Evolutionary conservation across 2,797 vertebrate species (phyloP), one percentile per base, ranked within the genome.

Genomic region (Argya squamiceps): DNA sequence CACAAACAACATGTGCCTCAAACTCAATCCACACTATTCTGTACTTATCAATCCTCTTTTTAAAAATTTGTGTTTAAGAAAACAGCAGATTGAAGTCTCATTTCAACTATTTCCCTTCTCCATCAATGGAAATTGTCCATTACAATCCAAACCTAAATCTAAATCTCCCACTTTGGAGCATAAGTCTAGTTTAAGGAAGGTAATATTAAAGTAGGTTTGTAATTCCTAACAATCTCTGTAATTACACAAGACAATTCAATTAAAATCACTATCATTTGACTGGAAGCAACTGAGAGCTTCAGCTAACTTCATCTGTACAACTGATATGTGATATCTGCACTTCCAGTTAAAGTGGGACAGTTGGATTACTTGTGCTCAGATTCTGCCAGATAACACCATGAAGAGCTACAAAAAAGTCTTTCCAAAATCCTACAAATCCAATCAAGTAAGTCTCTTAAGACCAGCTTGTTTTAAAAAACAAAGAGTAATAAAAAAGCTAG

Each of bases 241-340:
- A 94, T 85, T 89, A 62, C 93, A 85, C 47, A 63, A 69, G 65
- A 94, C 46, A 93, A 92, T 82, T 92, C 71, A 88, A 94, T 89
- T 95, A 95, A 96, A 96, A 95, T 58, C 62, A 94, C 87, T 91
- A 75, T 39, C 70, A 81, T 91, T 87, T 96, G 96, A 92, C 88
- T 92, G 71, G 64, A 96, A 92, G 65, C 71, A 92, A 71, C 44
- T 86, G 70, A 96, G 78, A 95, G 95, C 91, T 95, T 95, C 53
- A 80, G 81, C 37, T 73, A 88, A 77, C 52, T 85, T 95, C 79
- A 83, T 85, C 96, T 90, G 65, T 71, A 53, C 87, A 95, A 81
- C 47, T 93, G 80, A 83, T 67, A 71, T 2, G 16, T 75, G 92
- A 97, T 94, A 97, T 96, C 88, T 93, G 46, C 16, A 63, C 39